Evolutionary conservation across 2,888 invertebrate species (phyloP).

Genomic region (Epinotia ramella): DNA sequence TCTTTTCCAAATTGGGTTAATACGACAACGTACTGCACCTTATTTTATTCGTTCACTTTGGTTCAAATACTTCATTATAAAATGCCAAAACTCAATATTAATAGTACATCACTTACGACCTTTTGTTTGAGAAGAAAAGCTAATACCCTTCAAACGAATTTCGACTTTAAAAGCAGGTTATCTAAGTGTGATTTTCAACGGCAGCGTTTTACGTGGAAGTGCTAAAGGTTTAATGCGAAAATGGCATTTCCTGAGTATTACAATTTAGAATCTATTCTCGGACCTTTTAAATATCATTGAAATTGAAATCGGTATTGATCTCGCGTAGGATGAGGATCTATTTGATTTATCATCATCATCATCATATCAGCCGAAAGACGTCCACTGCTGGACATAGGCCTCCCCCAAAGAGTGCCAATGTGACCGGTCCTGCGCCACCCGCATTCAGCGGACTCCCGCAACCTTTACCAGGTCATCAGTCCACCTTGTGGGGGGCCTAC

Average conservation of each 20-base stretch:
- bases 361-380: too few species aligned
- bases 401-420: too few species aligned
- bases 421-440: too few species aligned
- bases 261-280: conserved; percentile 6
- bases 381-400: too few species aligned
- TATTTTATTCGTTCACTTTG: conserved; percentile 4
- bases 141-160: background rate
- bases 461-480: too few species aligned
- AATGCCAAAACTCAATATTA: conserved; percentile 1
- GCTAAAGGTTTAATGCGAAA: conserved; percentile 19
- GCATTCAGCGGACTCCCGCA: too few species aligned
- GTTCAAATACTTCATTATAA: background rate
- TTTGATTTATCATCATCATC: too few species aligned
- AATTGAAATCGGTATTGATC: background rate
- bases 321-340: too few species aligned
- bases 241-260: conserved; percentile 25
- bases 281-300: background rate
- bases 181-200: background rate
- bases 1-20: conserved; percentile 19
- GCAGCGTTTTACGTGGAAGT: background rate
- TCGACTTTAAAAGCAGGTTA: background rate
- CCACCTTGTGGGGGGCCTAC: too few species aligned
- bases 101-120: background rate
- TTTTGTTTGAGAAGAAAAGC: background rate
- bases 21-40: conserved; percentile 1